A percentile compares a stretch with the other conserved stretches of the same genome.
These are phyloP conservation scores for Deilephila elpenor DNA, from an alignment of 2,888 invertebrate species.

Conservation along the genomic window DNA sequence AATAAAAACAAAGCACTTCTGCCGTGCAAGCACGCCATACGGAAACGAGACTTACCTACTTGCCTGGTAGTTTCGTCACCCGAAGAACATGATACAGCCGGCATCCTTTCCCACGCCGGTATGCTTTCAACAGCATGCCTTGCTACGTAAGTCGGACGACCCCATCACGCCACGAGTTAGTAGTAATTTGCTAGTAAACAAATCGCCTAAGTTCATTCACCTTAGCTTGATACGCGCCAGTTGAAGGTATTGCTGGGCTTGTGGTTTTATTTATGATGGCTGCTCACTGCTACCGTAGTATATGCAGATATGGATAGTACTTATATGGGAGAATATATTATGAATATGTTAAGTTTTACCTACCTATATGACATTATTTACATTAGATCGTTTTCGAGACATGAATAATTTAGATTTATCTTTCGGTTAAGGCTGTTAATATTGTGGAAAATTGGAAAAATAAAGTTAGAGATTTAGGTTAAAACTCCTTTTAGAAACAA, in stretches of 20 bases:
- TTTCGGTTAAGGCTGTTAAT: no score
- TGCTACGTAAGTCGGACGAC: constrained; percentile 19
- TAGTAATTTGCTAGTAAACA: constrained; percentile 25
- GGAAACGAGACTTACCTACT: neutral
- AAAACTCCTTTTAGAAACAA: no score
- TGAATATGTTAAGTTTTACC: no score
- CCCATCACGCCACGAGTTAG: constrained; percentile 28
- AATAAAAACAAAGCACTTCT: neutral
- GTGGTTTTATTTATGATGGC: neutral
- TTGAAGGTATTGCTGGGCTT: neutral
- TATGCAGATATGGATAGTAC: no score
- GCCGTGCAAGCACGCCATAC: constrained; percentile 4
- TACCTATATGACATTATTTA: no score
- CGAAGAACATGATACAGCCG: constrained; percentile 12
- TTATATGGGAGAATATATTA: no score
- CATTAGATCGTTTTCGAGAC: no score
- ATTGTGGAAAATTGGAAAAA: no score
- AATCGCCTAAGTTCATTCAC: constrained; percentile 29
- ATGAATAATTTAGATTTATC: no score
- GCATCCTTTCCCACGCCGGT: constrained; percentile 29
- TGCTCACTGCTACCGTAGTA: no score
- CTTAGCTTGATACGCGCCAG: constrained; percentile 2
- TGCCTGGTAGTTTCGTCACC: constrained; percentile 10
- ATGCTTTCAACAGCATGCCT: constrained; percentile 30
- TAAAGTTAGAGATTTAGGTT: no score